Percentiles rank a stretch among this genome's conserved stretches.
phyloP scores from a whole-genome alignment of 2,113 vertebrate species.

The Pollachius pollachius region DNA sequence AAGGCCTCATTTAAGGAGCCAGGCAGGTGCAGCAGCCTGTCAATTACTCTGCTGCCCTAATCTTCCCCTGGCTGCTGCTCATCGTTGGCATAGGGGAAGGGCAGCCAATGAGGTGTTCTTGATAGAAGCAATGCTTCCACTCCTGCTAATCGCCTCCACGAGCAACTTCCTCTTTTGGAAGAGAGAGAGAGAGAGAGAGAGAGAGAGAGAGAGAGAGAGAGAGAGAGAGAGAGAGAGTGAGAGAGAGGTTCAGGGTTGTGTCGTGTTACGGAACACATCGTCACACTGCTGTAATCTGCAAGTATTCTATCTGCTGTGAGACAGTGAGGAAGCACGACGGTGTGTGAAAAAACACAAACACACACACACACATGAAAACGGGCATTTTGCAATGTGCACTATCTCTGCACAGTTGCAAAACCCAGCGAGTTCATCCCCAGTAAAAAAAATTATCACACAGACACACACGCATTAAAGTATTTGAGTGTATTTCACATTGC shows the following conservation, averaged over 20 bases:
- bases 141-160: background rate
- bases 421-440: no score
- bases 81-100: background rate
- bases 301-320: slow-evolving; percentile 59
- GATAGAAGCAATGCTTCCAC: background rate
- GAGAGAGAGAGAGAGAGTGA: no score
- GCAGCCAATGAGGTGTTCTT: background rate
- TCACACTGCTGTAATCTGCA: slow-evolving; percentile 67
- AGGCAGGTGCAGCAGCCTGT: slow-evolving; percentile 46
- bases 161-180: background rate
- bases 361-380: slow-evolving; percentile 16
- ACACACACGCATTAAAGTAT: no score
- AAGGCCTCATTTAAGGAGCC: slow-evolving; percentile 57
- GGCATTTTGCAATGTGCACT: background rate
- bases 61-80: slow-evolving; percentile 53
- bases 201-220: no score
- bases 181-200: background rate
- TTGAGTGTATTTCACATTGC: no score
- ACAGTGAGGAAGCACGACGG: background rate
- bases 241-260: slow-evolving; percentile 36
- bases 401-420: no score
- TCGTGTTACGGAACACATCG: slow-evolving; percentile 67
- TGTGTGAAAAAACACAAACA: slow-evolving; percentile 2
- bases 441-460: no score
- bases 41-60: slow-evolving; percentile 47